Evolutionary conservation across 1,140 invertebrate species (phyloP).

Genomic region (Bradysia coprophila): DNA sequence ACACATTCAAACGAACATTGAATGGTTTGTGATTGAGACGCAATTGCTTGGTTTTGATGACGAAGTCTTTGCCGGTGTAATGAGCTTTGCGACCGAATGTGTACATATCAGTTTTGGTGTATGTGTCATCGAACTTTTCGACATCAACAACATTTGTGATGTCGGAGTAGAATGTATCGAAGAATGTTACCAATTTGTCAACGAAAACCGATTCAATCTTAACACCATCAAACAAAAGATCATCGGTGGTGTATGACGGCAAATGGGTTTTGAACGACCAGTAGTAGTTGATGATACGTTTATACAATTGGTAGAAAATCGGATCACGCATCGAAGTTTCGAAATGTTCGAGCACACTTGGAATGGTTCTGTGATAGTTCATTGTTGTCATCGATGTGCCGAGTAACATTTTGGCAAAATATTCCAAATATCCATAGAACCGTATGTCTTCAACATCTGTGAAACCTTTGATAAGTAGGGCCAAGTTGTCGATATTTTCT

Average conservation of each 20-base stretch:
- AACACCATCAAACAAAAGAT: conserved; percentile 31
- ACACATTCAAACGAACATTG: conserved; percentile 31
- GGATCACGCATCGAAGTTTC: conserved; percentile 43
- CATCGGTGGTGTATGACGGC: conserved; percentile 33
- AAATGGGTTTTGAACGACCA: conserved; percentile 25
- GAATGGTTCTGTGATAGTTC: conserved; percentile 22
- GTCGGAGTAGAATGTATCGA: conserved; percentile 12
- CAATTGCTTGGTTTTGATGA: conserved; percentile 7
- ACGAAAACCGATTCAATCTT: conserved; percentile 35
- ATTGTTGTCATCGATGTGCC: conserved; percentile 19
- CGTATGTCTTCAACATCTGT: conserved; percentile 18
- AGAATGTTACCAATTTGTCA: conserved; percentile 19
- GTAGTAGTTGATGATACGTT: conserved; percentile 34
- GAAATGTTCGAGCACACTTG: conserved; percentile 30
- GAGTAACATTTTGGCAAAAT: conserved; percentile 20
- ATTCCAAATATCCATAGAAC: conserved; percentile 27
- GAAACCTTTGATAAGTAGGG: conserved; percentile 31
- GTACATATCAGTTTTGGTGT: conserved; percentile 4
- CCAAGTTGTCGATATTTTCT: conserved; percentile 31
- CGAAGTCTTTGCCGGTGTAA: conserved; percentile 1
- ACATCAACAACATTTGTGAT: conserved; percentile 12
- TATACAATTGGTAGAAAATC: conserved; percentile 41
- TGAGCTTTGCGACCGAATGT: conserved; percentile 18
- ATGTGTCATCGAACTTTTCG: conserved; percentile 1
- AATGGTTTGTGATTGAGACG: conserved; percentile 39